These are phyloP conservation scores for Agrochola lota DNA, from an alignment of 2,888 invertebrate species.

Conservation along the genomic window DNA sequence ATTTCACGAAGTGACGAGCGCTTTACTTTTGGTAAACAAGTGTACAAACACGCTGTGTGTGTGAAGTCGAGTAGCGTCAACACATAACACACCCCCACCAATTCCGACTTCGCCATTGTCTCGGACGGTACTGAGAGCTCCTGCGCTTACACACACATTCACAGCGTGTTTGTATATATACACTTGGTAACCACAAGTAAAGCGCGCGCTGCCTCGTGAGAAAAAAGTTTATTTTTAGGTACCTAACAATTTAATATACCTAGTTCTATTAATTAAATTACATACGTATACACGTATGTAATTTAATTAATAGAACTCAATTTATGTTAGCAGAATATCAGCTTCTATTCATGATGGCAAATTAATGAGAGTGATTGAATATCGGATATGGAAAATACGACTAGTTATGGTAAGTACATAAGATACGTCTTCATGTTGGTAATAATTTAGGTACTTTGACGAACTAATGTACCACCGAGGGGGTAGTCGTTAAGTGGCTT, in stretches of 20 bases:
- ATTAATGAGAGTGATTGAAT: slow-evolving; percentile 48
- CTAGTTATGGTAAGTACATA: background rate
- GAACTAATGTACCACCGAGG: slow-evolving; percentile 33
- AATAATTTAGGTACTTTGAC: slow-evolving; percentile 37
- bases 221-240: background rate
- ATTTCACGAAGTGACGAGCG: no score
- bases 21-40: no score
- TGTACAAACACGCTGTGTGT: no score
- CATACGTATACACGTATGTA: background rate
- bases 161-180: no score
- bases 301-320: slow-evolving; percentile 56
- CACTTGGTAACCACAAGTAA: no score
- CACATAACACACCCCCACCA: no score
- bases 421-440: slow-evolving; percentile 14
- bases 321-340: slow-evolving; percentile 41
- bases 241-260: background rate
- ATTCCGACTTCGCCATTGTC: no score
- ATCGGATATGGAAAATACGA: slow-evolving; percentile 26
- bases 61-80: no score
- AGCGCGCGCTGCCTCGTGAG: no score
- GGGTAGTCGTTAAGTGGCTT: slow-evolving; percentile 27
- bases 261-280: no score
- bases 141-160: no score
- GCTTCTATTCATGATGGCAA: slow-evolving; percentile 40
- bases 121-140: no score